These are phyloP conservation scores for Hipparchia sbordonii DNA, from an alignment of 2,888 invertebrate species.

Conservation along the genomic window DNA sequence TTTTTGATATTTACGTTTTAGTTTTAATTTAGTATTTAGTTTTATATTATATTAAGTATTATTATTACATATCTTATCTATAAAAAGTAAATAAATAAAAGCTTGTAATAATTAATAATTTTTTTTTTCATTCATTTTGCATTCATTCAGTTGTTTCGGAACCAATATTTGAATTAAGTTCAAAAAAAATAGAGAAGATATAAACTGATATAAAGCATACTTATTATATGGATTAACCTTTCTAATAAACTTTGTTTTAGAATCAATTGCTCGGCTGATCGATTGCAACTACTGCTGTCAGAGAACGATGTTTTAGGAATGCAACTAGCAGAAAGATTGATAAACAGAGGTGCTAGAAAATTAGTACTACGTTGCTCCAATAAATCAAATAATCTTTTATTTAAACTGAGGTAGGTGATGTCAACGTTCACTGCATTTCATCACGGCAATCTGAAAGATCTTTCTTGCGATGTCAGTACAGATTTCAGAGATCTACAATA, in stretches of 20 bases:
- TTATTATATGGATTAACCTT: background rate
- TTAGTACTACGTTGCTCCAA: slow-evolving; percentile 46
- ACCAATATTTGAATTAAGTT: no score
- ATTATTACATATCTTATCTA: no score
- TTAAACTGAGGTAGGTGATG: slow-evolving; percentile 31
- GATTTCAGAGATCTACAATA: background rate
- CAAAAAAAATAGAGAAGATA: no score
- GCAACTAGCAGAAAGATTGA: slow-evolving; percentile 51
- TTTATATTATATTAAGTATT: no score
- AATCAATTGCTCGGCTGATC: slow-evolving; percentile 45
- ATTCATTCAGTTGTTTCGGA: no score
- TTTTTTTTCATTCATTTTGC: no score
- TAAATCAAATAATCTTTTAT: slow-evolving; percentile 24
- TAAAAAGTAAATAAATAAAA: no score
- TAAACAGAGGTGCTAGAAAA: slow-evolving; percentile 54
- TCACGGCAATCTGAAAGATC: background rate
- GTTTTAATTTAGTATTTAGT: no score
- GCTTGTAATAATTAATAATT: no score
- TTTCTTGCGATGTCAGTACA: background rate
- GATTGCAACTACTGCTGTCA: slow-evolving; percentile 51
- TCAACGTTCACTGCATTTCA: background rate
- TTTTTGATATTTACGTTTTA: no score
- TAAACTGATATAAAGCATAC: no score
- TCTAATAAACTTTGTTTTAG: slow-evolving; percentile 42
- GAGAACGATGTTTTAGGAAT: slow-evolving; percentile 49